phyloP scores from a whole-genome alignment of 2,113 vertebrate species.

The Zosterops japonicus region DNA sequence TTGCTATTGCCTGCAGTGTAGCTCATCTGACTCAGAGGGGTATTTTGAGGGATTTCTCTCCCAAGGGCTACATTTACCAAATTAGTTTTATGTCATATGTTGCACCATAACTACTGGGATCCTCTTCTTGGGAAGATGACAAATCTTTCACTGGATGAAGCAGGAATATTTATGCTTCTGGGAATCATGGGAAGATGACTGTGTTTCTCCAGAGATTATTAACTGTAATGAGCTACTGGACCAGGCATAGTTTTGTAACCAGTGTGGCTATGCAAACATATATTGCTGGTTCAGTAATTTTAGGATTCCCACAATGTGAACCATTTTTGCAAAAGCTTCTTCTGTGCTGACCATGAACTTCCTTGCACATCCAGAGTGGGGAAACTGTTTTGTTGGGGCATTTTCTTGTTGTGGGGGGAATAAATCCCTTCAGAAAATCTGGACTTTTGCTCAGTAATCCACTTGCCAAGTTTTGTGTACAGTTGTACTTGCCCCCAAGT shows the following conservation, averaged over 20 bases:
- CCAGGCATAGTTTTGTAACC: not conserved
- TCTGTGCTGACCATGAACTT: not conserved
- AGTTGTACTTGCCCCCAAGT: not conserved
- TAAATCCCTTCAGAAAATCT: not conserved
- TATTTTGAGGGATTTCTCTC: not conserved
- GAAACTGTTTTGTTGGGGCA: not conserved
- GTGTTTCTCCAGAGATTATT: not conserved
- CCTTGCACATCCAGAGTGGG: not conserved
- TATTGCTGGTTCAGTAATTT: not conserved
- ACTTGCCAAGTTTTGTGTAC: not conserved
- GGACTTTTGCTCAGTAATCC: not conserved
- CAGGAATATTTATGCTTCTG: not conserved
- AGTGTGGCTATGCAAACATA: not conserved
- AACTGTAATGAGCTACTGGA: not conserved
- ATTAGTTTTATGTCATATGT: not conserved
- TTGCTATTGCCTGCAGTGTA: not conserved
- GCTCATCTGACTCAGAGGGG: not conserved
- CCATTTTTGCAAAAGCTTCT: not conserved
- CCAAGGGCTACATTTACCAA: not conserved
- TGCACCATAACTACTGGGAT: not conserved
- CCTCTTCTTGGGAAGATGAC: slow-evolving; percentile 3
- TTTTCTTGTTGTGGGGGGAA: not conserved
- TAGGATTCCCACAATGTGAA: not conserved
- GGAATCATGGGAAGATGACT: not conserved
- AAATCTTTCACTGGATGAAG: not conserved